Evolutionary conservation across 2,888 invertebrate species (phyloP).

Genomic region (Melinaea menophilus): DNA sequence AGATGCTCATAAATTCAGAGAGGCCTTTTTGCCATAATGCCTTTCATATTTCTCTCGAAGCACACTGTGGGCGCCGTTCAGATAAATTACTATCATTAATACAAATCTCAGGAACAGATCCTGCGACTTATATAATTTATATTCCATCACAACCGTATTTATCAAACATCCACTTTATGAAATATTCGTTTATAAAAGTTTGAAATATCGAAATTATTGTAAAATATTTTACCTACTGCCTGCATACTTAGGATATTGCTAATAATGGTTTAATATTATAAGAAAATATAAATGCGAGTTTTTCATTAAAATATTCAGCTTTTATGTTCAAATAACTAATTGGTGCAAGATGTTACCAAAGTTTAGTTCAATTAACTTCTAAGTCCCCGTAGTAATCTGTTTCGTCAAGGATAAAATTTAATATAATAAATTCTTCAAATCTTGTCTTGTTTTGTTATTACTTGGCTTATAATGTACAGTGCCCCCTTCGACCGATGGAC

Average conservation of each 20-base stretch:
- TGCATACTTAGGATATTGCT: not conserved
- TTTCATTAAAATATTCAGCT: conserved; percentile 8
- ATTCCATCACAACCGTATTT: conserved; percentile 72
- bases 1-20: conserved; percentile 74
- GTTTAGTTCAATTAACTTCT: conserved; percentile 7
- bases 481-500: conserved; percentile 9
- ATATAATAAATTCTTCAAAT: conserved; percentile 15
- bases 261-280: not conserved
- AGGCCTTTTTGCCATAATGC: conserved; percentile 76
- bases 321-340: conserved; percentile 2
- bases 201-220: not conserved
- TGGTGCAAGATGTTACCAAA: conserved; percentile 4
- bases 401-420: conserved; percentile 2
- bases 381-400: conserved; percentile 6
- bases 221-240: not conserved
- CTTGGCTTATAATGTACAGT: conserved; percentile 6
- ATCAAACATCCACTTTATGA: conserved; percentile 62
- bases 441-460: not conserved
- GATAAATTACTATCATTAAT: conserved; percentile 77
- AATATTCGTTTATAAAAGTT: conserved; percentile 17
- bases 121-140: conserved; percentile 76
- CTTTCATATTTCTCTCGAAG: conserved; percentile 75
- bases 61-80: conserved; percentile 74
- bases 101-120: conserved; percentile 72
- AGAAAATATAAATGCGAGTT: not conserved